Conservation (phyloP, 2,797 vertebrate species). For the Microctenopoma stevenorrisi region DNA sequence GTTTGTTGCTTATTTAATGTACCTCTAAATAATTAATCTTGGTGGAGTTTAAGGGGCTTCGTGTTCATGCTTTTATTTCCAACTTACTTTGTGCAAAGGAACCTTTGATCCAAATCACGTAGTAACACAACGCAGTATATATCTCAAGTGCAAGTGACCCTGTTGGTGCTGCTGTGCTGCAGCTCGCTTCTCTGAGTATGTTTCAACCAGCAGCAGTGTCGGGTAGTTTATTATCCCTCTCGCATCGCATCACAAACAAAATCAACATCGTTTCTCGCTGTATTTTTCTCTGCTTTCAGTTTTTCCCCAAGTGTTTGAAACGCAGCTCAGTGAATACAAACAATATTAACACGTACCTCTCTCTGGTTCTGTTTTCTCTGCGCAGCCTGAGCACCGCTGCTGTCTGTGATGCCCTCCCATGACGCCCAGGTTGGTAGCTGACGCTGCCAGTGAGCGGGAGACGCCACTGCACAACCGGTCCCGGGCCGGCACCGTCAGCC, state of each 20-base stretch:
- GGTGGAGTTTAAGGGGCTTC: not conserved
- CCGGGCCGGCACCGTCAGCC: constrained; percentile 58
- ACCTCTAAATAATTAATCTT: no score
- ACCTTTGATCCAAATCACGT: not conserved
- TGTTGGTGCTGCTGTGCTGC: constrained; percentile 13
- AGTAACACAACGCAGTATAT: constrained; percentile 1
- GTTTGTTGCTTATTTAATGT: no score
- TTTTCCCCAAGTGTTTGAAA: constrained; percentile 32
- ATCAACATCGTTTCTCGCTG: constrained; percentile 39
- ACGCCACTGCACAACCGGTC: constrained; percentile 74
- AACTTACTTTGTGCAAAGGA: constrained; percentile 2
- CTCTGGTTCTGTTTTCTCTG: constrained; percentile 35
- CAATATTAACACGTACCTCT: constrained; percentile 50
- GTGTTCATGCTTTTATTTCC: not conserved
- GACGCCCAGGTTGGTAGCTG: constrained; percentile 80
- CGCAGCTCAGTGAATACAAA: constrained; percentile 30
- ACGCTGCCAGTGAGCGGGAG: constrained; percentile 79
- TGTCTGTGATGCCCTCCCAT: constrained; percentile 82
- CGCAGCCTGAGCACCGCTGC: constrained; percentile 63
- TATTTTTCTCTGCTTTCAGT: constrained; percentile 41
- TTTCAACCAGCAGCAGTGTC: constrained; percentile 11
- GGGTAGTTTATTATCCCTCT: constrained; percentile 8
- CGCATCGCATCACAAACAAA: constrained; percentile 44
- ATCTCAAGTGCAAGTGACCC: constrained; percentile 18
- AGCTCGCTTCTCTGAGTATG: constrained; percentile 20